Base-by-base conservation (phyloP, 2,888 invertebrate species). In the Heliothis peltigera region DNA sequence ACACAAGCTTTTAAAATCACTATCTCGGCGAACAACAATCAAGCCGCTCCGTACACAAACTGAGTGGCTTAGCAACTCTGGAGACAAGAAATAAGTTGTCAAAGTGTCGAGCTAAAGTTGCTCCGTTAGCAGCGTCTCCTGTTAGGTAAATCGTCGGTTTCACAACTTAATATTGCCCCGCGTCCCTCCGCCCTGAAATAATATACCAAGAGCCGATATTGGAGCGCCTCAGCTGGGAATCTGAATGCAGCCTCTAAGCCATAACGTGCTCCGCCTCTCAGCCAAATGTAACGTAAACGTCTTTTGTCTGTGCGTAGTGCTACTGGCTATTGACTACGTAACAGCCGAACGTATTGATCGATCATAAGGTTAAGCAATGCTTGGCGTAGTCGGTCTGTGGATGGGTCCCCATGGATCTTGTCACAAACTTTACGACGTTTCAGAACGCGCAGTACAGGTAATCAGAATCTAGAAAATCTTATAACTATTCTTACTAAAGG, bases 61-160 rank as follows among this genome's bases (percentile, higher is more conserved):
- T 82, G 89, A 89, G 89, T 91, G 88, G 89, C 91, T 93, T 90
- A 90, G 88, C 82, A 90, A 92, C 89, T 91, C 89, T 82, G 83
- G 81, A 89, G 89, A 92, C 94, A 92, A 93, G 94, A 94, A 94
- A 94, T 94, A 93, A 94, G 94, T 94, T 94, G 93, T 93, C 94
- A 92, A 93, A 94, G 93, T 93, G 92, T 93, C 92, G 85, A 87
- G 90, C 86, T 88, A 87, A 94, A 94, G 92, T 94, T 94, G 85
- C 85, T 91, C 92, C 83, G 91, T 90, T 91, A 91, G 87, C 90
- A 91, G 88, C 89, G 89, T 87, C 91, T 91, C 85, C 90, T 90
- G 90, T 91, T 91, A 93, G 91, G 92, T 93, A 93, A 93, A 94
- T 91, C 92, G 91, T 91, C 84, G 92, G 93, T 92, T 92, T 92